Base-by-base conservation (phyloP, 2,113 vertebrate genomes). In the Stegastes partitus region DNA sequence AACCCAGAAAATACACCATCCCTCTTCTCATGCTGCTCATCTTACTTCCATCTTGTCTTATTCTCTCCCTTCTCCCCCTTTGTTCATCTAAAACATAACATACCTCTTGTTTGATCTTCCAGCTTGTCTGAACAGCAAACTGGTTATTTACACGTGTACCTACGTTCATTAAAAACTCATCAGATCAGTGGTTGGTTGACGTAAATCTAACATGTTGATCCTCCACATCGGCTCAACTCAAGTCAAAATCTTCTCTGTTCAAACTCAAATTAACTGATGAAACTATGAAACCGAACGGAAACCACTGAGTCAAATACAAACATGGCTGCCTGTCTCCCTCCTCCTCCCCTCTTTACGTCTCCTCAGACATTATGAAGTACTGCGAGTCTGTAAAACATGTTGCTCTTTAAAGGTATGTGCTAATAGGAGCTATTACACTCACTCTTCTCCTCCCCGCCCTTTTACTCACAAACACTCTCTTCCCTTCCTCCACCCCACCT, bases 391-490 rank as follows among this genome's bases (percentile, higher is more conserved):
- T 93, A 90, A 93, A 93, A 87, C 84, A 78, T 69, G 85, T 78
- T 50, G 45, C 74, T 79, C 86, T 90, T 91, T 91, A 88, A 91
- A 93, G 87, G 81, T 91, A 79, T 89, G 86, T 85, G 86, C 87
- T 92, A 93, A 93, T 93, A 87, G 85, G 84, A 74, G 81, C 85
- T 90, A 90, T 92, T 92, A 92, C 87, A 66, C 77, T 84, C 86
- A 75, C 86, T 86, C 87, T 85, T 63, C 87, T 88, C 84, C 69
- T 90, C 82, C 72, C 88, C 65, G 2, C 80, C 87, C 80, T 77
- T 86, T 78, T 70, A 79, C 79, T 83, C 84, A 25, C 56, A 74
- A 82, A 77, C 81, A 85, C 84, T 64, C 84, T 85, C 76, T 67
- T 79, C 62, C 59, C 74, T 68, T 51, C 59, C 51, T 68, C 68